Evolutionary conservation across 2,888 invertebrate species (phyloP).

Genomic region (Schizaphis graminum): DNA sequence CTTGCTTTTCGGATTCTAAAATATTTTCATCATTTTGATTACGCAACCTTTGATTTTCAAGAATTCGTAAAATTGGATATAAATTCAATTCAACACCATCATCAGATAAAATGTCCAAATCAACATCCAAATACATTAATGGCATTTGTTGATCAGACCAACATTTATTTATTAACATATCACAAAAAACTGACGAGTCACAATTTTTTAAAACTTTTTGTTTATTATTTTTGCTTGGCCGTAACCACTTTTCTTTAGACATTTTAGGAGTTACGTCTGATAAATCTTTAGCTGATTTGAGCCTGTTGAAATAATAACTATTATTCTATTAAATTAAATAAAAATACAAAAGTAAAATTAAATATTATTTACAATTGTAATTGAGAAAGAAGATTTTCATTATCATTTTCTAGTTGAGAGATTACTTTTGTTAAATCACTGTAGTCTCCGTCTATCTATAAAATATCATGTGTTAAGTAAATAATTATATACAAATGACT

Average conservation of each 20-base stretch:
- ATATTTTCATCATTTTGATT: constrained; percentile 54
- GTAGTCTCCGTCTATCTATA: constrained; percentile 36
- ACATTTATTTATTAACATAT: constrained; percentile 50
- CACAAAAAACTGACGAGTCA: constrained; percentile 19
- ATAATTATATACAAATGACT: neutral
- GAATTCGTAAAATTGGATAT: constrained; percentile 53
- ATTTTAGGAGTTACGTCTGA: neutral
- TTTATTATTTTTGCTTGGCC: constrained; percentile 15
- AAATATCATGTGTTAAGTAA: constrained; percentile 17
- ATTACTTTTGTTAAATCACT: constrained; percentile 46
- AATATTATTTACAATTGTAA: constrained; percentile 45
- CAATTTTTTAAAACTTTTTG: neutral
- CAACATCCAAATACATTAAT: constrained; percentile 54
- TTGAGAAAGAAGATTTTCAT: constrained; percentile 49
- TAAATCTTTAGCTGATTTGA: constrained; percentile 29
- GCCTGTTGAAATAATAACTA: neutral
- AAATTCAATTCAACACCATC: constrained; percentile 56
- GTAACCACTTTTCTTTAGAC: constrained; percentile 55
- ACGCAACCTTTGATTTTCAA: constrained; percentile 55
- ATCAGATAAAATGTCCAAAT: constrained; percentile 20
- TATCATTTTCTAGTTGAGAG: constrained; percentile 34
- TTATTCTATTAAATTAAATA: neutral
- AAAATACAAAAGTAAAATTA: neutral
- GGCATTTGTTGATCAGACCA: constrained; percentile 52
- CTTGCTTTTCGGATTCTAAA: constrained; percentile 52